These are phyloP conservation scores for Brachyhypopomus occidentalis DNA, from an alignment of 2,113 vertebrate genomes.

Conservation along the genomic window DNA sequence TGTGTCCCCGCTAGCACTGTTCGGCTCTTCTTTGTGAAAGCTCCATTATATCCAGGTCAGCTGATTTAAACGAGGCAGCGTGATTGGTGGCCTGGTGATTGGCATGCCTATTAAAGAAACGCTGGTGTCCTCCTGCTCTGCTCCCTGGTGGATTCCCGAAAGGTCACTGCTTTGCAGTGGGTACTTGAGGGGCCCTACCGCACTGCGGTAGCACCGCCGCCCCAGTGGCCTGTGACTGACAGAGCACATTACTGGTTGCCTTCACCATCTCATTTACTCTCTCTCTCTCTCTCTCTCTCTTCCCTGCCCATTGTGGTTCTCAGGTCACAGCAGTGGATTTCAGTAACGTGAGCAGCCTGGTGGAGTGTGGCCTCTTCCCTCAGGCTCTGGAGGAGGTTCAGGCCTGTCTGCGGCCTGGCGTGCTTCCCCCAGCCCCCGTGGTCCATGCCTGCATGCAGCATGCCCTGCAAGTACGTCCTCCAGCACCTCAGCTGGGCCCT, in stretches of 20 bases:
- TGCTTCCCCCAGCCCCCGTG: constrained; percentile 76
- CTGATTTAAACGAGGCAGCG: constrained; percentile 67
- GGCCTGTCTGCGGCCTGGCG: constrained; percentile 71
- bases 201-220: constrained; percentile 55
- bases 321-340: constrained; percentile 66
- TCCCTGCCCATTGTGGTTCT: constrained; percentile 35
- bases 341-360: constrained; percentile 67
- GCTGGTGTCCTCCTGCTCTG: constrained; percentile 58
- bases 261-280: constrained; percentile 49
- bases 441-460: constrained; percentile 81
- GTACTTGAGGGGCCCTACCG: background rate
- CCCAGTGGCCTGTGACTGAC: constrained; percentile 63
- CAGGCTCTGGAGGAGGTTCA: constrained; percentile 84
- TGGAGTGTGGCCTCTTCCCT: constrained; percentile 76
- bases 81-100: constrained; percentile 69
- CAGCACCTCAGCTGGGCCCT: background rate
- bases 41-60: constrained; percentile 67
- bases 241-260: constrained; percentile 50
- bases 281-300: constrained; percentile 40
- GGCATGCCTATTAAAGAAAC: constrained; percentile 75
- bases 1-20: constrained; percentile 67
- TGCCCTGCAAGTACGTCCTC: constrained; percentile 77
- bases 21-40: constrained; percentile 64
- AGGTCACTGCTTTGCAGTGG: constrained; percentile 9
- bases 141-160: constrained; percentile 65